Evolutionary conservation across 2,113 vertebrate genomes (phyloP).

Genomic region (Corythornis cristatus): DNA sequence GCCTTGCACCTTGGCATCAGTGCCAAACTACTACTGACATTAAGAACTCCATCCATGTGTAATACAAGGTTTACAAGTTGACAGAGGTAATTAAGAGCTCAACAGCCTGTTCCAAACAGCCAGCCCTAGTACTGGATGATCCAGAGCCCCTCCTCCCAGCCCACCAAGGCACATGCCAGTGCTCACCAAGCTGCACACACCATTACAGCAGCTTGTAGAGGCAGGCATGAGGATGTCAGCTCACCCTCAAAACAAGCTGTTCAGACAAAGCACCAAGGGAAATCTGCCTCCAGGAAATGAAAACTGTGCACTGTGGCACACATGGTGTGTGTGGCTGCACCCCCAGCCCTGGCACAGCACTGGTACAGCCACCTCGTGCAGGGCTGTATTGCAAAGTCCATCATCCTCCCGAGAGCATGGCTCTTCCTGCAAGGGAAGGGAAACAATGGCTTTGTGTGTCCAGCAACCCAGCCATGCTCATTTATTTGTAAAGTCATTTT

Average conservation of each 20-base stretch:
- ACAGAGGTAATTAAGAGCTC: background rate
- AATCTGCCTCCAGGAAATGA: background rate
- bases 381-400: background rate
- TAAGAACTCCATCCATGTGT: background rate
- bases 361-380: background rate
- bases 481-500: background rate
- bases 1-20: background rate
- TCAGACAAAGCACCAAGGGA: background rate
- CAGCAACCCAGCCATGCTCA: background rate
- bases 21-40: background rate
- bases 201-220: fast-evolving
- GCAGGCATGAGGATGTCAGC: fast-evolving
- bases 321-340: background rate
- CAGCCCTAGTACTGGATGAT: background rate
- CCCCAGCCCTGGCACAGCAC: background rate
- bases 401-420: background rate
- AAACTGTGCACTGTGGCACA: background rate
- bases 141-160: fast-evolving
- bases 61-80: background rate
- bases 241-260: background rate
- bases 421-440: background rate
- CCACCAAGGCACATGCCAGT: background rate
- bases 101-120: background rate
- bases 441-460: constrained; percentile 28
- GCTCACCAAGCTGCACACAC: fast-evolving